A percentile compares a stretch with the other conserved stretches of the same genome.
These are phyloP conservation scores for Grallaria varia DNA, from an alignment of 2,113 vertebrate genomes.

Conservation along the genomic window DNA sequence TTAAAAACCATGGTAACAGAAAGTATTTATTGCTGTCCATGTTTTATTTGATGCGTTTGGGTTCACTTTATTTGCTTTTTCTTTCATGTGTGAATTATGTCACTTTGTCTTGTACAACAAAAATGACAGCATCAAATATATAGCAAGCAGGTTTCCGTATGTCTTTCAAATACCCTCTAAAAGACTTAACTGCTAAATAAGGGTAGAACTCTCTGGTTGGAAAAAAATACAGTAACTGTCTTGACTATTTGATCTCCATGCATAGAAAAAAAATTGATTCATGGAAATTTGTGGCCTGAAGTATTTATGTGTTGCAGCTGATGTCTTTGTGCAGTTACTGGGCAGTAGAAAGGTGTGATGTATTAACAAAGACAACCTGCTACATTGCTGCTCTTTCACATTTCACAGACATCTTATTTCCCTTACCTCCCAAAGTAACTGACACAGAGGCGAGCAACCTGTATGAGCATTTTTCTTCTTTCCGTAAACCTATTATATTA, in stretches of 20 bases:
- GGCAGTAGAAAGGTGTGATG: not conserved
- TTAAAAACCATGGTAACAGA: not conserved
- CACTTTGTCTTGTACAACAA: not conserved
- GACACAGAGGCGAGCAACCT: not conserved
- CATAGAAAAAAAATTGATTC: constrained; percentile 1
- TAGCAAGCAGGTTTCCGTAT: not conserved
- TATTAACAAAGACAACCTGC: not conserved
- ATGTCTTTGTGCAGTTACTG: not conserved
- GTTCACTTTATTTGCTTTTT: constrained; percentile 16
- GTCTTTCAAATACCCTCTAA: not conserved
- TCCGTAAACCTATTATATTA: not conserved
- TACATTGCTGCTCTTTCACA: not conserved
- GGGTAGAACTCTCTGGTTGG: not conserved
- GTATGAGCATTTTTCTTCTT: not conserved
- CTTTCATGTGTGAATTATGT: constrained; percentile 7
- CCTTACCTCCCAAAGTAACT: not conserved
- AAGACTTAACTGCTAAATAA: not conserved
- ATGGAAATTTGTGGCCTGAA: not conserved
- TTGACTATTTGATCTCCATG: not conserved
- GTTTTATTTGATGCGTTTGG: not conserved
- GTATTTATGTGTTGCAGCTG: not conserved
- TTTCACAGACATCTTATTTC: constrained; percentile 5
- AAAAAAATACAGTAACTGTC: not conserved
- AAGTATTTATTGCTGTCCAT: not conserved
- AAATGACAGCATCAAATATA: not conserved